A percentile compares a stretch with the other conserved stretches of the same genome.
phyloP scores from a whole-genome alignment of 1,140 invertebrate species.

The Diachasma alloeum region DNA sequence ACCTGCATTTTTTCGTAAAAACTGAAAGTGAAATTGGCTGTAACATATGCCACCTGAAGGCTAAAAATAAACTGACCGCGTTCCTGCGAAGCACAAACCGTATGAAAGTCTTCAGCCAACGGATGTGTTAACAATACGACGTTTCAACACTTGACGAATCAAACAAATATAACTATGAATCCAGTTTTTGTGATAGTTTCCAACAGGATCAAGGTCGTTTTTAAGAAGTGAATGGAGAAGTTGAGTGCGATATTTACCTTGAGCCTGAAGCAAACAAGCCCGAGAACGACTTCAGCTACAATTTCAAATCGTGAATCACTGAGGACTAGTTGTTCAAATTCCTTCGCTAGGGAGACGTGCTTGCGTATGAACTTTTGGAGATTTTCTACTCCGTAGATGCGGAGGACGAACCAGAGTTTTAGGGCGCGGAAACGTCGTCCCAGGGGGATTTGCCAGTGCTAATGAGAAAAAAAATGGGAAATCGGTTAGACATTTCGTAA shows the following conservation, averaged over 20 bases:
- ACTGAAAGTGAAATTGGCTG: not conserved
- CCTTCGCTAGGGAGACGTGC: conserved; percentile 80
- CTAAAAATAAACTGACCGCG: not conserved
- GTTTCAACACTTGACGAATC: not conserved
- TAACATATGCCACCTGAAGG: not conserved
- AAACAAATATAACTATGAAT: not conserved
- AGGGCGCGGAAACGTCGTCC: conserved; percentile 93
- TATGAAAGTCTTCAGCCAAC: not conserved
- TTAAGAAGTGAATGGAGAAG: conserved; percentile 17
- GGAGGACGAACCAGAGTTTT: conserved; percentile 96
- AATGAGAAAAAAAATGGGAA: conserved; percentile 33
- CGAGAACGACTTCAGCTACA: conserved; percentile 85
- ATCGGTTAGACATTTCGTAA: too few relatives aligned
- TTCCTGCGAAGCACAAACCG: not conserved
- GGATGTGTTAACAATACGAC: not conserved
- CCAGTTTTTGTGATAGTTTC: not conserved
- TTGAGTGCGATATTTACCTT: conserved; percentile 70
- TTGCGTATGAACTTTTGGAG: conserved; percentile 89
- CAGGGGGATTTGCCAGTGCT: conserved; percentile 97
- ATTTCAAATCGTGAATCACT: conserved; percentile 87
- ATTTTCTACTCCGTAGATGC: conserved; percentile 88
- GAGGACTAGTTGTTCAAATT: conserved; percentile 79
- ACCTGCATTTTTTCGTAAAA: not conserved
- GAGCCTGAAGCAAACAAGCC: conserved; percentile 92
- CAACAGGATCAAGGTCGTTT: not conserved